Base-by-base conservation (phyloP, 2,888 invertebrate genomes). In the Pocota personata region DNA sequence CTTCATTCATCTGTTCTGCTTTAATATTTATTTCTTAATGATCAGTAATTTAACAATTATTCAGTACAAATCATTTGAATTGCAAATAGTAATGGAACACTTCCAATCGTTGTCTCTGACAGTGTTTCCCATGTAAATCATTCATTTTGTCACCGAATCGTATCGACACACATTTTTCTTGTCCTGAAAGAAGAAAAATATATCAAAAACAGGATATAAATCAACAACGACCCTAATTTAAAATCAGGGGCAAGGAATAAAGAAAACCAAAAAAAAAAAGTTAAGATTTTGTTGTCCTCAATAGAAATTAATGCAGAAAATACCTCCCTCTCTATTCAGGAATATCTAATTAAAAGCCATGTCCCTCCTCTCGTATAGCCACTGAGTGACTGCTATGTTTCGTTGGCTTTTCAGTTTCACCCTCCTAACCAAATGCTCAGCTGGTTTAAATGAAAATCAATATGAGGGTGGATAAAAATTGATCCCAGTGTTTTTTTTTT, bases 311-410 rank as follows among this genome's bases (percentile, higher is more conserved):
- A 83, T 73, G 67, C 67, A 66, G 52, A 55, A 40, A 80, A 57
- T 50, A 71, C 72, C 76, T 66, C 86, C 86, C 86, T 67, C 72
- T 30, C 82, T 32, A 72, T 86, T 69, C 57, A 52, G 52, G 80
- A 86, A 86, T 86, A 86, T 86, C 80, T 86, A 86, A 86, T 86
- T 86, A 86, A 86, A 86, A 86, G 76, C 76, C 76, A 71, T 84
- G 79, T 72, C 86, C 82, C 86, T 86, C 66, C 67, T 48, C 35
- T 48, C 19, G 48, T 55, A 48, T 76, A 71, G 76, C 82, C 82
- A 86, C 67, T 86, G 76, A 86, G 86, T 86, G 48, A 80, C 86
- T 86, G 76, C 16, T 48, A 27, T 55, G 52, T 58, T 69, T 80
- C 71, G 32, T 48, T 52, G 57, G 86, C 67, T 76, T 72, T 80